Conservation (phyloP, 2,888 invertebrate genomes). For the Cistogaster globosa region DNA sequence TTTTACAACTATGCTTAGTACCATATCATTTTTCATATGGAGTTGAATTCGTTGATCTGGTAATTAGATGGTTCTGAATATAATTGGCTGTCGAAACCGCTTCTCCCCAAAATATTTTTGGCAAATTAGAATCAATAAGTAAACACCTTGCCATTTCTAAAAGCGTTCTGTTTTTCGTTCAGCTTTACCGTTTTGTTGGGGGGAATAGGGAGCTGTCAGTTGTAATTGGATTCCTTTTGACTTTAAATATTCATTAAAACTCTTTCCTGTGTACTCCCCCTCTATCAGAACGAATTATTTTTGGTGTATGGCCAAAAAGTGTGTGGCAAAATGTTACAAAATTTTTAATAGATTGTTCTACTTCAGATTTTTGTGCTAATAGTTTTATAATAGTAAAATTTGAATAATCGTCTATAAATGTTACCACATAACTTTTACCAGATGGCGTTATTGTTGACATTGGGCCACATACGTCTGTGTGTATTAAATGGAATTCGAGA, state of each 20-base stretch:
- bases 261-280: background rate
- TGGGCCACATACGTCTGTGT: too few relatives aligned
- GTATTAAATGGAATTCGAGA: background rate
- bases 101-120: slow-evolving; percentile 36
- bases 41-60: slow-evolving; percentile 62
- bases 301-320: background rate
- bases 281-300: slow-evolving; percentile 3
- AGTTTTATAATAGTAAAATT: background rate
- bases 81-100: background rate
- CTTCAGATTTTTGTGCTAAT: background rate
- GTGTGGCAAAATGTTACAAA: slow-evolving; percentile 1
- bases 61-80: slow-evolving; percentile 8
- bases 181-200: slow-evolving; percentile 40
- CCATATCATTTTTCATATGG: slow-evolving; percentile 65
- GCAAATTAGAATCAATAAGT: slow-evolving; percentile 31
- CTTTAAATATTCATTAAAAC: background rate
- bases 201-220: slow-evolving; percentile 17
- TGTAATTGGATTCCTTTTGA: slow-evolving; percentile 20
- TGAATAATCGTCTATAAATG: background rate
- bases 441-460: background rate
- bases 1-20: slow-evolving; percentile 53
- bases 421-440: background rate
- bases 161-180: slow-evolving; percentile 29
- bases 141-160: slow-evolving; percentile 39
- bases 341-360: background rate